Base-by-base conservation (phyloP, 2,113 vertebrate genomes). In the Halichoerus grypus region DNA sequence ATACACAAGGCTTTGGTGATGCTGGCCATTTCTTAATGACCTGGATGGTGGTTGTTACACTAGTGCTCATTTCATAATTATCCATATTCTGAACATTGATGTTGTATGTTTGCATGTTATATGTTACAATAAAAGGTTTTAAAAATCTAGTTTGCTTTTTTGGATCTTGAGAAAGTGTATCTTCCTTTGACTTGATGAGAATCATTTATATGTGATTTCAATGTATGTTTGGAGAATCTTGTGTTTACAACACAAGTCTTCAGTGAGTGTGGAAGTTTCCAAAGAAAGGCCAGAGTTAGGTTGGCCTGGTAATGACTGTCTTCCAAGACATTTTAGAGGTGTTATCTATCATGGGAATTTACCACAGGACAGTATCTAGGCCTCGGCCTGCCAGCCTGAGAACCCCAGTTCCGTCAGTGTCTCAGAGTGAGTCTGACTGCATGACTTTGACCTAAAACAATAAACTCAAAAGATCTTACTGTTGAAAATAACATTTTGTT, bases 251-350 rank as follows among this genome's bases (percentile, higher is more conserved):
- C 95, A 94, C 72, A 91, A 6, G 3, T 88, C 86, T 85, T 88
- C 91, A 79, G 63, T 31, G 82, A 85, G 57, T 28, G 42, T 88
- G 69, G 67, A 96, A 61, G 63, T 94, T 94, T 97, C 91, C 63
- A 88, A 94, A 97, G 96, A 94, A 89, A 92, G 86, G 53, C 67
- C 95, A 80, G 26, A 51, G 57, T 89, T 79, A 51, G 39, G n/a
- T 53, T 91, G 61, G 55, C 39, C 65, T 88, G 89, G 85, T 93
- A 67, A 81, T 0, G 1, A 65, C n/a, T 71, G 61, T 74, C 67
- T 96, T 87, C 61, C 57, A 61, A 87, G 94, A 71, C 31, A 71
- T 65, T 53, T 77, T 83, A 93, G 76, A 49, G 67, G 79, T n/a
- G 26, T 31, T 39, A 42, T 93, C 26, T 79, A 51, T 72, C 49